Evolutionary conservation across 1,140 invertebrate genomes (phyloP), one percentile per base, ranked within the genome.

Genomic region (Littorina saxatilis): DNA sequence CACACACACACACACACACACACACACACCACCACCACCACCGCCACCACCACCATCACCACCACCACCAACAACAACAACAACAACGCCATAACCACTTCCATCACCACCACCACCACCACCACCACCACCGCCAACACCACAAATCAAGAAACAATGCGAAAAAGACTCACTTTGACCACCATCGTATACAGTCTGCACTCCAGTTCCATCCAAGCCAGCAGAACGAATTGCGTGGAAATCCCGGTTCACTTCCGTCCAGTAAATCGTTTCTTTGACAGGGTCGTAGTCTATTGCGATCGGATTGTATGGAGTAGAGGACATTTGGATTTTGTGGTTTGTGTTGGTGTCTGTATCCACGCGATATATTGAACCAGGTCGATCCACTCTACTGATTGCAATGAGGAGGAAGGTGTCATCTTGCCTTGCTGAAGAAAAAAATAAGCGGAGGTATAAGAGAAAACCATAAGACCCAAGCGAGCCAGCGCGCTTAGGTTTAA

Each of bases 211-310:
- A 39, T 37, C 32, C 32, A 35, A 20, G 32, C 32, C 2, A 5
- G 66, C 32, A 20, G 66, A 3, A 4, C 27, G 66, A 37, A 70
- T 70, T 9, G 66, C 23, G 20, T 37, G 23, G 9, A 23, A 32
- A 11, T 7, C 35, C 32, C 23, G 32, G 27, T 5, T 43, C 1
- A 23, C 37, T n/a, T 73, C 70, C 43, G 70, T 73, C 70, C 70
- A 73, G 70, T 73, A 73, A 23, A 73, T n/a, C 13, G 37, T 39
- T 17, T 40, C 37, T 1, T 43, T 37, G 17, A 40, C 13, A 23
- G 70, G 35, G 70, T 73, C 70, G 37, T 73, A 73, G 20, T 73
- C 70, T 15, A 73, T 39, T 13, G 39, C 70, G 3, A n/a, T 43
- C 0, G 70, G 70, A 23, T 20, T 23, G 11, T 20, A 43, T 23